Evolutionary conservation across 2,888 invertebrate species (phyloP), one percentile per base, ranked within the genome.

Genomic region (Volucella inflata): DNA sequence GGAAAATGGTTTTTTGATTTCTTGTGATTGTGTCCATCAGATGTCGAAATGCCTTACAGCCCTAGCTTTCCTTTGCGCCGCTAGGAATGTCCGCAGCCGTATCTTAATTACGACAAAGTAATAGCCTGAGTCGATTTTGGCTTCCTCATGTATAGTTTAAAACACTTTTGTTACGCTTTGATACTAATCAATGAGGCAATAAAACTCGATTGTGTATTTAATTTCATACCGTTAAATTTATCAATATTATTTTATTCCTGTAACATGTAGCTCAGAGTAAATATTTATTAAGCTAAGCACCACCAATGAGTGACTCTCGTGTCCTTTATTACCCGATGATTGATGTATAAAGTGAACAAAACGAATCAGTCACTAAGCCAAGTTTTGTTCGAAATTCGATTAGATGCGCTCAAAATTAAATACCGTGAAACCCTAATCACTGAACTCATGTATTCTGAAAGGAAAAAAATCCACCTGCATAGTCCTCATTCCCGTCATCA

Each of bases 371-470:
- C 48, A 44, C 14, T 10, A 64, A 71, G 38, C 51, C 36, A 40
- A 59, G 53, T 50, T 51, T 62, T 71, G 80, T 85, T 64, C 40
- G n/a, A 71, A 76, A 85, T 62, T 50, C 76, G 67, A 71, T 85
- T 85, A 76, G 46, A 16, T 42, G 68, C 36, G 80, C 71, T 76
- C 3, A 72, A 51, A 85, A 80, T 67, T 85, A 85, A 85, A 85
- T 72, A 72, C 85, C 85, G 76, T 85, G 67, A 80, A 85, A 85
- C 85, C 82, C 67, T 77, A 72, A 82, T 77, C 64, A 30, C n/a
- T 40, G 6, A 30, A 48, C 59, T 21, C 57, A 65, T 36, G 16
- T 55, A 50, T 44, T 42, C 65, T 53, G 60, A 50, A 42, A 60
- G 60, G 50, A 30, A 72, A 64, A 71, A 42, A 70, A 80, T 76